Base-by-base conservation (phyloP, 1,140 invertebrate genomes). In the Gerris buenoi region DNA sequence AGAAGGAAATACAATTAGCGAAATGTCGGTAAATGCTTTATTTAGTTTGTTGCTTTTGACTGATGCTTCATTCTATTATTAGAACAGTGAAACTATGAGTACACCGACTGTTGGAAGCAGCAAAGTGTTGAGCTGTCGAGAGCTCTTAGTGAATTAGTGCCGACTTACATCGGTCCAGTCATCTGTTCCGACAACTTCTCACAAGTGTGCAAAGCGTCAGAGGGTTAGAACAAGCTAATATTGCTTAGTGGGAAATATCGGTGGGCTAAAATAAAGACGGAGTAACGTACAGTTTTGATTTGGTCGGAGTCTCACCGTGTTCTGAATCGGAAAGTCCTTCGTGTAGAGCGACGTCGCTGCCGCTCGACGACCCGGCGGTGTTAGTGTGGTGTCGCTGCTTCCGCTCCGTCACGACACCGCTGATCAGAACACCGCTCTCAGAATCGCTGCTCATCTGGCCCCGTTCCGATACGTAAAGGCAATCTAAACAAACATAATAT, bases 331-430 rank as follows among this genome's bases (percentile, higher is more conserved):
- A 81, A 25, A 81, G 76, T 67, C 79, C 82, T 76, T 85, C 83
- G 75, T 85, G 83, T 33, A 85, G 77, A 67, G 83, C 83, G 29
- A 85, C 79, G 72, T 85, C 83, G 15, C 83, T 84, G 27, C 82
- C 83, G 73, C 83, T 84, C 65, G 83, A 84, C 73, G 82, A 84
- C 69, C 83, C 83, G 14, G 81, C 82, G 69, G 28, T 29, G 15
- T 60, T 25, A 0, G 18, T 27, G 27, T 65, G 61, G 25, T 63
- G 26, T 23, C 65, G 29, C 22, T 27, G 46, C 22, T 5, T 64
- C 59, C 66, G 60, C 29, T 62, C 65, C 68, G 65, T 28, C n/a
- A 65, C 56, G 28, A 69, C 58, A 65, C 25, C 56, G 66, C 27
- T 58, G 28, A 29, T 46, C 23, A 71, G 18, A 2, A 66, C 58